Percentiles rank a stretch among this genome's conserved stretches.
These are phyloP conservation scores for Actias luna DNA, from an alignment of 2,888 invertebrate species.

Conservation along the genomic window DNA sequence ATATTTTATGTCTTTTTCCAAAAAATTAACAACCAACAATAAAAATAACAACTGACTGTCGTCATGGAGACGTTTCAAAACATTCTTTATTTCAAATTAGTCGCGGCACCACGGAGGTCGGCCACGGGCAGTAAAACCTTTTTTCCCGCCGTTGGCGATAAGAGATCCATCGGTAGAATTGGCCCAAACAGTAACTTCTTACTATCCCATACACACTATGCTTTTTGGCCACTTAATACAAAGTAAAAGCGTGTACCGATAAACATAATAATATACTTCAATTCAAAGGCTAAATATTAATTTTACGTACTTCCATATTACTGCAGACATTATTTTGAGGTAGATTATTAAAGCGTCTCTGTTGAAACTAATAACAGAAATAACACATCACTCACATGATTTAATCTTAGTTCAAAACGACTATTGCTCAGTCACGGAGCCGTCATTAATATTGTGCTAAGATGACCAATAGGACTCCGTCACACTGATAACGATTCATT, in stretches of 20 bases:
- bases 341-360: conserved; percentile 3
- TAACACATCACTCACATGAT: conserved; percentile 17
- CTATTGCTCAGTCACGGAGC: conserved; percentile 23
- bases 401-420: conserved; percentile 16
- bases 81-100: no score
- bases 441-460: conserved; percentile 24
- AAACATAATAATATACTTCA: background rate
- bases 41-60: no score
- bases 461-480: conserved; percentile 9
- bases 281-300: background rate
- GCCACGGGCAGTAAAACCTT: no score
- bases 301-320: background rate
- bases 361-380: conserved; percentile 14
- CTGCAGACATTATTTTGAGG: background rate
- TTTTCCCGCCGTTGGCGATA: no score
- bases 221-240: no score
- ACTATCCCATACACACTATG: no score
- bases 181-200: no score
- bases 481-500: conserved; percentile 31
- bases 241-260: background rate
- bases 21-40: no score
- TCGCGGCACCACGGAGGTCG: no score
- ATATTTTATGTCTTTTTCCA: no score
- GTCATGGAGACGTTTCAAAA: no score
- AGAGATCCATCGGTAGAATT: no score